These are phyloP conservation scores for Trematocara nigrifrons DNA, from an alignment of 2,113 vertebrate species.

Conservation along the genomic window DNA sequence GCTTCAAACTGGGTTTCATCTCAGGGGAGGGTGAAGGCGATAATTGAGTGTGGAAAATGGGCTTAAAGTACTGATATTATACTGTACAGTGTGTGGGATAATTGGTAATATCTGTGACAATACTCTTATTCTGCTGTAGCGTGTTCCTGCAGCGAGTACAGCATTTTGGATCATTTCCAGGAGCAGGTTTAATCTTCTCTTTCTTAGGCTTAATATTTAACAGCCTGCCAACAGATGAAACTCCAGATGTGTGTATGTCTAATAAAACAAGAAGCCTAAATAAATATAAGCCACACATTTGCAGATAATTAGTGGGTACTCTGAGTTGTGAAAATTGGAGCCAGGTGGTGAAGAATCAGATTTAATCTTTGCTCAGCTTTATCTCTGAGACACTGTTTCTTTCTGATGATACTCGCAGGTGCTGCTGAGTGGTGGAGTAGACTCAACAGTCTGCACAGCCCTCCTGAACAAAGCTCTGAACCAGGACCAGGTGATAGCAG, in stretches of 20 bases:
- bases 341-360: background rate
- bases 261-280: background rate
- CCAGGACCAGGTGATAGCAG: conserved; percentile 92
- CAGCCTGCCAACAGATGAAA: background rate
- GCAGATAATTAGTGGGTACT: background rate
- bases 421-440: conserved; percentile 92
- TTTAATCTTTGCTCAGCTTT: background rate
- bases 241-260: background rate
- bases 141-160: background rate
- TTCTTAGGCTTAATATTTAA: background rate
- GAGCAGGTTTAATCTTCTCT: background rate
- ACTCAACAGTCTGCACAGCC: conserved; percentile 97
- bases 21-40: conserved; percentile 33
- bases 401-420: conserved; percentile 70
- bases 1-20: conserved; percentile 57
- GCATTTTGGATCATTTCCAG: background rate
- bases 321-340: background rate
- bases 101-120: background rate
- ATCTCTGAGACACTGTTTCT: background rate
- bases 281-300: background rate
- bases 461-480: conserved; percentile 91
- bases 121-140: background rate
- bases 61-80: background rate
- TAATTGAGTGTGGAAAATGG: conserved; percentile 20
- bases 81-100: background rate